Conservation (phyloP, 2,797 vertebrate species). For the Pelochelys cantorii region DNA sequence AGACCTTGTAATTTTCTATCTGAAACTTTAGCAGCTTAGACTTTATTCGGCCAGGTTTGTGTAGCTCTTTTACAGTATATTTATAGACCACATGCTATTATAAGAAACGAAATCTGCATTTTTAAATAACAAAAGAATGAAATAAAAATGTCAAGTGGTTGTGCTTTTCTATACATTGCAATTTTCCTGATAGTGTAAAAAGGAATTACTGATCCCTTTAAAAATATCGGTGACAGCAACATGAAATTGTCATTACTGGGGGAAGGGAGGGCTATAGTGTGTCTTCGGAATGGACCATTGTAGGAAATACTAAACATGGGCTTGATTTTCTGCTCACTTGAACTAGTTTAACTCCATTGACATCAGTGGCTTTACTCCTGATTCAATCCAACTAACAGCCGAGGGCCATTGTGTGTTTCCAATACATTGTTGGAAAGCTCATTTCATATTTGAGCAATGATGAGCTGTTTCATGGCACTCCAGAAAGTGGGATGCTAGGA, state of each 20-base stretch:
- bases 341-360: constrained; percentile 54
- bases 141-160: neutral
- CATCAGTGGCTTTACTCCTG: constrained; percentile 50
- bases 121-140: constrained; percentile 24
- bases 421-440: constrained; percentile 20
- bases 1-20: constrained; percentile 15
- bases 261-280: neutral
- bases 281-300: constrained; percentile 28
- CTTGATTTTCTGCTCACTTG: constrained; percentile 41
- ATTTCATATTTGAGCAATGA: neutral
- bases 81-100: constrained; percentile 8
- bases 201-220: neutral
- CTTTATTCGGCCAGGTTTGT: neutral
- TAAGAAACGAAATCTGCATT: neutral
- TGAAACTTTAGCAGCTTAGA: constrained; percentile 11
- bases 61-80: neutral
- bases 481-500: neutral
- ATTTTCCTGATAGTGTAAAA: neutral
- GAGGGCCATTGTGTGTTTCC: constrained; percentile 29
- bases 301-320: constrained; percentile 21
- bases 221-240: neutral
- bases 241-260: neutral
- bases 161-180: neutral
- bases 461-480: neutral
- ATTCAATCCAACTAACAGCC: constrained; percentile 46